Conservation (phyloP, 2,113 vertebrate genomes). For the Alexandromys fortis region DNA sequence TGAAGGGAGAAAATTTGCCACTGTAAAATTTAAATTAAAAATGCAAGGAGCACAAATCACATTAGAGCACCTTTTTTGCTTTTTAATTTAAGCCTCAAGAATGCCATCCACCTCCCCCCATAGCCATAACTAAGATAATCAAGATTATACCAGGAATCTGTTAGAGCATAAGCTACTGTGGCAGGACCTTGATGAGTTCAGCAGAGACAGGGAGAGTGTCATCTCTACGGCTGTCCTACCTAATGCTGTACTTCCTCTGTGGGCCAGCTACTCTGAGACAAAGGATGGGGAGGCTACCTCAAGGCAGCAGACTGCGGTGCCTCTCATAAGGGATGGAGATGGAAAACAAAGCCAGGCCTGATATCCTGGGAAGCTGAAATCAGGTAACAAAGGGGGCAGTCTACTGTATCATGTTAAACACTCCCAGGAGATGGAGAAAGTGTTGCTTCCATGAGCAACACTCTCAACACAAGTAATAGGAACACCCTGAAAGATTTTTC, state of each 20-base stretch:
- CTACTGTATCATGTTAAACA: background rate
- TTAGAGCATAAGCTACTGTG: conserved; percentile 28
- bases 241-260: conserved; percentile 33
- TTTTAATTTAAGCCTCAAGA: conserved; percentile 58
- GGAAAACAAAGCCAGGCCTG: background rate
- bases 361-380: background rate
- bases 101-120: background rate
- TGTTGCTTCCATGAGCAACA: background rate
- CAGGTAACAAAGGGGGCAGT: background rate
- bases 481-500: background rate
- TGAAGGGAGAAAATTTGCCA: background rate
- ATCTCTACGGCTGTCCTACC: conserved; percentile 8
- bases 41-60: conserved; percentile 41
- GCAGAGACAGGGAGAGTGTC: conserved; percentile 64
- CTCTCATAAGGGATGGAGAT: conserved; percentile 28
- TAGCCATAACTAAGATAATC: conserved; percentile 44
- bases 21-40: conserved; percentile 53
- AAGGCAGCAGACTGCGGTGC: conserved; percentile 11
- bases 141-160: conserved; percentile 65
- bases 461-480: background rate
- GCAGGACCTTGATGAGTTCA: conserved; percentile 69
- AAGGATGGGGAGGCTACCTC: conserved; percentile 20
- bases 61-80: conserved; percentile 41
- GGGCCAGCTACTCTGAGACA: conserved; percentile 24
- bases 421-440: background rate